Conservation (phyloP, 2,113 vertebrate genomes). For the Solea senegalensis region DNA sequence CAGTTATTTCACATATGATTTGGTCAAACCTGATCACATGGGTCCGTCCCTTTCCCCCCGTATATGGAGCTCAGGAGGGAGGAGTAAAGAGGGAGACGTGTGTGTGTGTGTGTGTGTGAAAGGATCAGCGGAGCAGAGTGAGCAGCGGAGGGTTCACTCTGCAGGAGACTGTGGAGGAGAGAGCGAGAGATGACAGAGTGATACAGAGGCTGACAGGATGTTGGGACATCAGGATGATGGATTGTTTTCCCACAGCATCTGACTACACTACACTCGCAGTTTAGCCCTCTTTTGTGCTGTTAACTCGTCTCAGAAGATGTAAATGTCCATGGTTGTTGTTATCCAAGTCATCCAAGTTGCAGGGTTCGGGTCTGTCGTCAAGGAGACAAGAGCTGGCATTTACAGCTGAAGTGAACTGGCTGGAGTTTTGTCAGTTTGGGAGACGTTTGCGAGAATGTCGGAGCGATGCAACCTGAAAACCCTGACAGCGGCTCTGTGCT, state of each 20-base stretch:
- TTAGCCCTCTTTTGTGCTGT: neutral
- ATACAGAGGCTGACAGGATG: slow-evolving; percentile 1
- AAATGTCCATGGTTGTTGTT: neutral
- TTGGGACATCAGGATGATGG: neutral
- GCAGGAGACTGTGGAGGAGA: slow-evolving; percentile 63
- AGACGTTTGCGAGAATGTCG: slow-evolving; percentile 80
- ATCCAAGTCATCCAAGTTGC: neutral
- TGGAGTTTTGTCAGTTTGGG: slow-evolving; percentile 5
- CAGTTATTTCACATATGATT: slow-evolving; percentile 63
- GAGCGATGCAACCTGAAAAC: slow-evolving; percentile 87
- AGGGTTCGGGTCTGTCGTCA: neutral
- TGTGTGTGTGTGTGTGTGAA: slow-evolving; percentile 11
- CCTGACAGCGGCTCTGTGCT: slow-evolving; percentile 90
- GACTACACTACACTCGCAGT: neutral
- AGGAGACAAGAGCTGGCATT: slow-evolving; percentile 4
- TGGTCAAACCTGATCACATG: slow-evolving; percentile 85
- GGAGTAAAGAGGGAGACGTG: slow-evolving; percentile 54
- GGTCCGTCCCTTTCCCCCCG: slow-evolving; percentile 74
- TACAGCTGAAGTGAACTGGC: neutral
- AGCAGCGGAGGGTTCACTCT: slow-evolving; percentile 62
- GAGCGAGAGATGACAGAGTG: slow-evolving; percentile 1
- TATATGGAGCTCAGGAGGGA: slow-evolving; percentile 77
- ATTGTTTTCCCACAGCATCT: neutral
- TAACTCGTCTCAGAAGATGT: slow-evolving; percentile 24
- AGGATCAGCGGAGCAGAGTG: slow-evolving; percentile 32